phyloP scores from a whole-genome alignment of 2,888 invertebrate genomes.

The Chymomyza caudatula region DNA sequence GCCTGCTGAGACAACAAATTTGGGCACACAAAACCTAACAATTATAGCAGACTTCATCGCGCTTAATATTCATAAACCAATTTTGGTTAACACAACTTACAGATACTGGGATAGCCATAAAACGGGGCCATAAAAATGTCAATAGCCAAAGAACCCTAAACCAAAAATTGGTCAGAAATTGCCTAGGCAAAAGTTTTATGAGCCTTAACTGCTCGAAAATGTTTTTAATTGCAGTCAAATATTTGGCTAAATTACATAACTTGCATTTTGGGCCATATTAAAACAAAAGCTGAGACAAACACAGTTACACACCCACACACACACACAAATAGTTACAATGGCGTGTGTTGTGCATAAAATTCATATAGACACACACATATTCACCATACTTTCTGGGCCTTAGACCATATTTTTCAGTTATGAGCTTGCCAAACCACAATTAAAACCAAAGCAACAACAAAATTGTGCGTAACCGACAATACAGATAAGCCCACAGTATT shows the following conservation, averaged over 20 bases:
- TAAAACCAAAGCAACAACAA: conserved; percentile 48
- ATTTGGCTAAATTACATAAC: conserved; percentile 44
- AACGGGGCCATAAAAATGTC: conserved; percentile 44
- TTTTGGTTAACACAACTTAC: conserved; percentile 13
- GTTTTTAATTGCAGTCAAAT: conserved; percentile 58
- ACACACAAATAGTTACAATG: conserved; percentile 15
- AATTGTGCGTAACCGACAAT: conserved; percentile 4
- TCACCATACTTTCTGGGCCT: background rate
- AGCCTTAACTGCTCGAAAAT: conserved; percentile 28
- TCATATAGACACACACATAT: background rate
- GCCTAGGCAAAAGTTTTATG: conserved; percentile 24
- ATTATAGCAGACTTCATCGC: background rate
- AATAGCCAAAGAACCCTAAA: conserved; percentile 31
- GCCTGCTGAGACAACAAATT: background rate
- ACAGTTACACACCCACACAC: conserved; percentile 18
- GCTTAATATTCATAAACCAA: conserved; percentile 16
- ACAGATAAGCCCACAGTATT: background rate
- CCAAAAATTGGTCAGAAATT: conserved; percentile 38
- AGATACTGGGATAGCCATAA: conserved; percentile 4
- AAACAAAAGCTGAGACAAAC: conserved; percentile 3
- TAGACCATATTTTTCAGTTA: conserved; percentile 39
- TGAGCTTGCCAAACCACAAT: conserved; percentile 50
- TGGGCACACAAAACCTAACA: background rate
- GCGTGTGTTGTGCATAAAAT: conserved; percentile 17
- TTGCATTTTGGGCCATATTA: conserved; percentile 20